A percentile compares a stretch with the other conserved stretches of the same genome.
phyloP scores from a whole-genome alignment of 2,888 invertebrate genomes.

The Mellilla xanthometata region DNA sequence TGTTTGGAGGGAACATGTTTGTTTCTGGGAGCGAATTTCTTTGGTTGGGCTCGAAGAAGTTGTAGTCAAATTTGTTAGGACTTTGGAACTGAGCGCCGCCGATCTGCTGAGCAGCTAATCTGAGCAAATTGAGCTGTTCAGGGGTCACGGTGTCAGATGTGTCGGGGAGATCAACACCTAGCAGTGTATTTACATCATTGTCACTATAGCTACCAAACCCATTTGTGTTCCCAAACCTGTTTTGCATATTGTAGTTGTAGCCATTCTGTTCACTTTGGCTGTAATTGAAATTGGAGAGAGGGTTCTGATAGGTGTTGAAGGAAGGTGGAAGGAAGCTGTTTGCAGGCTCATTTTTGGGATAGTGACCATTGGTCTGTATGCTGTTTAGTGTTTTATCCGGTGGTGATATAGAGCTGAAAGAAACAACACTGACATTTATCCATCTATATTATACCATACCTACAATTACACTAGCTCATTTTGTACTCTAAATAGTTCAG shows the following conservation, averaged over 20 bases:
- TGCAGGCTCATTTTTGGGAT: constrained; percentile 55
- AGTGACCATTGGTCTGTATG: constrained; percentile 48
- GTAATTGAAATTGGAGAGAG: constrained; percentile 59
- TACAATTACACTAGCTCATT: too few relatives aligned
- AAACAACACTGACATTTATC: constrained; percentile 1
- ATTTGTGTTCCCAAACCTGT: constrained; percentile 59
- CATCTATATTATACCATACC: background rate
- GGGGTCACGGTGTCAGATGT: constrained; percentile 60
- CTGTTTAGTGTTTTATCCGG: constrained; percentile 63
- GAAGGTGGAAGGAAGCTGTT: constrained; percentile 53
- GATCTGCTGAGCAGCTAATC: constrained; percentile 77
- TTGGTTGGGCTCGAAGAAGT: constrained; percentile 74
- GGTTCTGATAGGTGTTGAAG: constrained; percentile 56
- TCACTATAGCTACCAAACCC: constrained; percentile 64
- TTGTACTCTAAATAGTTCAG: too few relatives aligned
- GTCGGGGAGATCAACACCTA: constrained; percentile 61
- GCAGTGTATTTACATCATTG: constrained; percentile 55
- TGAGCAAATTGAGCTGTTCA: constrained; percentile 71
- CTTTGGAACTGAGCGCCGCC: constrained; percentile 72
- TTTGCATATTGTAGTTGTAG: constrained; percentile 60
- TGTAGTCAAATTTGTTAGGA: constrained; percentile 70
- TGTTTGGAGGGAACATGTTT: constrained; percentile 57
- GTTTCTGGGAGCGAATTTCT: constrained; percentile 71
- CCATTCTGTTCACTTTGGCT: constrained; percentile 60
- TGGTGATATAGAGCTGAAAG: constrained; percentile 64